A percentile compares a stretch with the other conserved stretches of the same genome.
Conservation (phyloP, 1,140 invertebrate genomes). For the Lethocerus indicus region DNA sequence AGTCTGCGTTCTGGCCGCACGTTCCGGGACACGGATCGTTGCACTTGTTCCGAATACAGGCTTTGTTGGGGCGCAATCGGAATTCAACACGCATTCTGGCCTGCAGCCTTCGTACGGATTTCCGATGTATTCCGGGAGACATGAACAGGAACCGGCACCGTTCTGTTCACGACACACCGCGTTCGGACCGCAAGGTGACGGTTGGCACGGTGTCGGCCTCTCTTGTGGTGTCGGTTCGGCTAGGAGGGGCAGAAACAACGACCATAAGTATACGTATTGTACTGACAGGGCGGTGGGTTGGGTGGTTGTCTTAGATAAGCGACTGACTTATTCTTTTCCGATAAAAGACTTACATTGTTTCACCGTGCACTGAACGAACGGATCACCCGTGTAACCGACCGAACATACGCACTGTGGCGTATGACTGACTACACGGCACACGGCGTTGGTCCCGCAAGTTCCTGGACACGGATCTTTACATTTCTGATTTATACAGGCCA, state of each 20-base stretch:
- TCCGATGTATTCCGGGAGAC: constrained; percentile 49
- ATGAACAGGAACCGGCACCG: constrained; percentile 47
- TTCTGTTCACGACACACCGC: constrained; percentile 48
- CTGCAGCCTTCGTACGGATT: constrained; percentile 58
- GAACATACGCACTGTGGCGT: constrained; percentile 45
- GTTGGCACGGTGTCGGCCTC: constrained; percentile 37
- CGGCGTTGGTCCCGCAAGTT: constrained; percentile 37
- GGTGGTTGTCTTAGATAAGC: too few species aligned
- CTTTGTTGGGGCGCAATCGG: constrained; percentile 50
- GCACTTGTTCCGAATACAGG: constrained; percentile 50
- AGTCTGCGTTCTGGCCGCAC: constrained; percentile 53
- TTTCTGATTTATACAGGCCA: constrained; percentile 36
- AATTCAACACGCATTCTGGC: constrained; percentile 53
- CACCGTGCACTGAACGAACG: constrained; percentile 42
- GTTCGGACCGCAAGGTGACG: constrained; percentile 55
- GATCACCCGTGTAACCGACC: constrained; percentile 48
- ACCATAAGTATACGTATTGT: not conserved
- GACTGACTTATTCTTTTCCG: not conserved
- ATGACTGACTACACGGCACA: constrained; percentile 49
- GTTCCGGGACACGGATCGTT: constrained; percentile 52
- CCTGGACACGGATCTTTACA: constrained; percentile 36
- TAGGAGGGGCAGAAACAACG: constrained; percentile 5
- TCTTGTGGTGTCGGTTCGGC: constrained; percentile 18
- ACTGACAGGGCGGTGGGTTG: not conserved
- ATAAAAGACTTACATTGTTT: constrained; percentile 31